Conservation (phyloP, 1,140 invertebrate genomes). For the Leptopilina boulardi region DNA sequence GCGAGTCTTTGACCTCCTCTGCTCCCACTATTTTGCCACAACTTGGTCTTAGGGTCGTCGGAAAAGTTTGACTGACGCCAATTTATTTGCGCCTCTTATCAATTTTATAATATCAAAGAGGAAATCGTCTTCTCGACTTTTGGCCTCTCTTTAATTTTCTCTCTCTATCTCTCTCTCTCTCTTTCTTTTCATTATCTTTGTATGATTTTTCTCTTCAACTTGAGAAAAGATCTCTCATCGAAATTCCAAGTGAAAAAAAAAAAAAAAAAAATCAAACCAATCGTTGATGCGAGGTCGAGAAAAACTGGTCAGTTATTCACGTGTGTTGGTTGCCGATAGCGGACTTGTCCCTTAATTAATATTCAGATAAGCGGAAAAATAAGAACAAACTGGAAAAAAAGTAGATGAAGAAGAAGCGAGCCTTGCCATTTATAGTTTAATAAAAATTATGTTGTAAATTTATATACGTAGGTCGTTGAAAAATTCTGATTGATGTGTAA, state of each 20-base stretch:
- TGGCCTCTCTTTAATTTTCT: not conserved
- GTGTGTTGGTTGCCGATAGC: constrained; percentile 47
- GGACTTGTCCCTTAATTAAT: constrained; percentile 52
- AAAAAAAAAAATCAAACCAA: constrained; percentile 35
- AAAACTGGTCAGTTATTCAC: constrained; percentile 42
- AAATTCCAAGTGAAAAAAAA: constrained; percentile 35
- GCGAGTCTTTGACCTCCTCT: constrained; percentile 44
- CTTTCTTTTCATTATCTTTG: not conserved
- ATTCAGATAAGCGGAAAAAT: constrained; percentile 54
- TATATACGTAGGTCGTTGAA: too few relatives aligned
- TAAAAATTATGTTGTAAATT: not conserved
- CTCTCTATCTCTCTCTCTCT: not conserved
- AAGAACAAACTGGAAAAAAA: constrained; percentile 46
- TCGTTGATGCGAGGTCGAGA: constrained; percentile 35
- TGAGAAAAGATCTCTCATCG: not conserved
- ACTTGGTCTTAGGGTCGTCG: constrained; percentile 37
- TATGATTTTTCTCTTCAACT: not conserved
- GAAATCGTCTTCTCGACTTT: constrained; percentile 16
- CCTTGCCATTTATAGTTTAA: not conserved
- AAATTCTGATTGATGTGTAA: too few relatives aligned
- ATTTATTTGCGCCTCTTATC: constrained; percentile 13
- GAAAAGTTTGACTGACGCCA: constrained; percentile 46
- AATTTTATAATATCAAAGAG: not conserved
- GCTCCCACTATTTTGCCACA: not conserved
- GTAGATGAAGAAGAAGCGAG: not conserved